These are phyloP conservation scores for Bradynema listronoti DNA, from an alignment of 1,140 invertebrate species.

Conservation along the genomic window DNA sequence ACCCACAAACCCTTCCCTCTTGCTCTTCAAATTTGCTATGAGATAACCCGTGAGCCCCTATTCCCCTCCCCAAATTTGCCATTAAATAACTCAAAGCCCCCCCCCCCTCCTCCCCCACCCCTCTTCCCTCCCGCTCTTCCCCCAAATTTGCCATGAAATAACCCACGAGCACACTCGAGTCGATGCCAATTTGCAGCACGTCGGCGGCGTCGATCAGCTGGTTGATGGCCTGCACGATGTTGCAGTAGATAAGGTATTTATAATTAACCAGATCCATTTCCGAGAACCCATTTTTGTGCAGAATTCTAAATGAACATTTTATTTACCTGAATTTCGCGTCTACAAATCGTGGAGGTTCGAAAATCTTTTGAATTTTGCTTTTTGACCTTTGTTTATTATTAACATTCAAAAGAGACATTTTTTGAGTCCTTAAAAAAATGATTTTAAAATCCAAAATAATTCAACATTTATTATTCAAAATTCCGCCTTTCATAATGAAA, in stretches of 20 bases:
- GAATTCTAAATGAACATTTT: constrained; percentile 38
- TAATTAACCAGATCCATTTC: constrained; percentile 48
- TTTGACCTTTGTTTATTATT: neutral
- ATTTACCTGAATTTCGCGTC: constrained; percentile 1
- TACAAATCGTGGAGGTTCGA: neutral
- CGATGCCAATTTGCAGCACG: constrained; percentile 25
- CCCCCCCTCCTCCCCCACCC: too few species aligned
- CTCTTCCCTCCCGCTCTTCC: too few species aligned
- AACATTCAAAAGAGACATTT: constrained; percentile 19
- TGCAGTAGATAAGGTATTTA: constrained; percentile 44
- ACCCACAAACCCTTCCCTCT: too few species aligned
- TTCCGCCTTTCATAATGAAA: too few species aligned
- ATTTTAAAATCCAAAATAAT: neutral
- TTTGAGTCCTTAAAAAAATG: neutral
- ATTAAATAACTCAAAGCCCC: too few species aligned
- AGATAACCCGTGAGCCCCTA: too few species aligned
- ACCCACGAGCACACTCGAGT: constrained; percentile 18
- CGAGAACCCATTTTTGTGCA: constrained; percentile 49
- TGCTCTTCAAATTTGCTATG: too few species aligned
- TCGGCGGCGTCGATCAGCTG: constrained; percentile 43
- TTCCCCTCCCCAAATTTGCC: too few species aligned
- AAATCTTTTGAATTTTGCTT: neutral
- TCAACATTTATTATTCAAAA: neutral
- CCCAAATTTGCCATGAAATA: neutral
- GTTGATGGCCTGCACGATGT: constrained; percentile 33